phyloP scores from a whole-genome alignment of 2,888 invertebrate species.

The Caenorhabditis sp. region DNA sequence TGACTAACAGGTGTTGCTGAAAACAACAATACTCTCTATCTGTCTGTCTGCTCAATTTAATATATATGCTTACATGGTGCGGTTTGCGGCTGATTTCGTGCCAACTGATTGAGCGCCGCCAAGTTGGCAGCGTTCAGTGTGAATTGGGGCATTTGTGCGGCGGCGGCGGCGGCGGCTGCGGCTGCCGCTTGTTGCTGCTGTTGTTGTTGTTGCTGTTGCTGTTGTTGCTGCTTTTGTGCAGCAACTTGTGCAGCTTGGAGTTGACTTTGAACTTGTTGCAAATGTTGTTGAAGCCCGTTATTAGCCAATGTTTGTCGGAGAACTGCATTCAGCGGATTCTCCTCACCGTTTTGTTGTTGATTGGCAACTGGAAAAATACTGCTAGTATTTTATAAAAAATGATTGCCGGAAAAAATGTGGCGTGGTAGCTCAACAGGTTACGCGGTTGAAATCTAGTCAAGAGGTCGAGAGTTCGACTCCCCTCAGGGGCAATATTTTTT shows the following conservation, averaged over 20 bases:
- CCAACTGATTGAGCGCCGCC: slow-evolving; percentile 49
- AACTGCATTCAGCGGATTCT: slow-evolving; percentile 49
- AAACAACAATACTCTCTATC: too few relatives aligned
- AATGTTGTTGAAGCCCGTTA: slow-evolving; percentile 41
- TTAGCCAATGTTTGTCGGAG: slow-evolving; percentile 56
- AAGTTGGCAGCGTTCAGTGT: slow-evolving; percentile 50
- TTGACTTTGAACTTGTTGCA: slow-evolving; percentile 47
- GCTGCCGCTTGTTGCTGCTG: slow-evolving; percentile 32
- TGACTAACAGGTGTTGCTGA: slow-evolving; percentile 12
- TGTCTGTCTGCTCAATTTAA: too few relatives aligned
- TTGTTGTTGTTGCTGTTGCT: slow-evolving; percentile 27
- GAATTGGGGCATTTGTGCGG: slow-evolving; percentile 35
- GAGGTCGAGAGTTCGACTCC: too few relatives aligned
- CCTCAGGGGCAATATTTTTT: too few relatives aligned
- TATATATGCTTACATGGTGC: slow-evolving; percentile 8
- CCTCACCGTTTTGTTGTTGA: slow-evolving; percentile 48
- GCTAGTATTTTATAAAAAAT: too few relatives aligned
- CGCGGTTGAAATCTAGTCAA: too few relatives aligned
- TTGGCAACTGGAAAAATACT: slow-evolving; percentile 51
- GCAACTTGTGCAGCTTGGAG: slow-evolving; percentile 35
- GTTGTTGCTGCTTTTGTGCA: slow-evolving; percentile 44
- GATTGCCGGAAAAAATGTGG: too few relatives aligned
- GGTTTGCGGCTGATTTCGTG: slow-evolving; percentile 35
- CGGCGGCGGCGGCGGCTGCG: not conserved
- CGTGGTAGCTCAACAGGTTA: too few relatives aligned